Evolutionary conservation across 2,797 vertebrate genomes (phyloP), one percentile per base, ranked within the genome.

Genomic region (Clarias pachynema): DNA sequence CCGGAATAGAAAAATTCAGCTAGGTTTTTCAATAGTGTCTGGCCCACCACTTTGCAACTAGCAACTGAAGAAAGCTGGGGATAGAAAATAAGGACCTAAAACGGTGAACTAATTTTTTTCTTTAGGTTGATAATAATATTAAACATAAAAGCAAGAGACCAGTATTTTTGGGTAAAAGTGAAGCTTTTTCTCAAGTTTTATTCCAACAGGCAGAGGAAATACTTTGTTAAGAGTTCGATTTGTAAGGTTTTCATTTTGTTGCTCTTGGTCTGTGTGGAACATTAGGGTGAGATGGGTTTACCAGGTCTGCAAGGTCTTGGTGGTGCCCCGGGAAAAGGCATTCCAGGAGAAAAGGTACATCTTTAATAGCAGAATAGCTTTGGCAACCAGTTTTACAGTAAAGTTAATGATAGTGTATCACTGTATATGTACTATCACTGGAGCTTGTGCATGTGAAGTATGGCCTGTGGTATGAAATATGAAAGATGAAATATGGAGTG

Each of bases 261-360:
- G 40, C 44, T 80, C 85, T 6, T 89, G 40, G 72, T 84, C 78
- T 59, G 12, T 87, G 24, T 14, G 24, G 63, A 49, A 85, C 2
- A 14, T 73, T 62, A 98, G 97, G 96, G 97, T 56, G 96, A 98
- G 92, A 93, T 90, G 24, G 96, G 97, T 44, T 81, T 94, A 56
- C 85, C 93, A 29, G 97, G 97, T 77, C 56, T 31, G n/a, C 93
- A 91, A 91, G 96, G 96, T 66, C 81, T 82, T 1, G 95, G 96
- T 82, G 96, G 96, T 88, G 84, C 79, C 0, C 87, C 93, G 2
- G 96, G 96, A 3, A 96, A 90, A 93, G 96, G 96, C 87, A 85
- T 91, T 1, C 40, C 93, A n/a, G 97, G 96, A 85, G 94, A 95
- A 91, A 97, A 97, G 96, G 96, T 96, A 92, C 56, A 34, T 60